Evolutionary conservation across 2,888 invertebrate genomes (phyloP).

Genomic region (Exephanes ischioxanthus): DNA sequence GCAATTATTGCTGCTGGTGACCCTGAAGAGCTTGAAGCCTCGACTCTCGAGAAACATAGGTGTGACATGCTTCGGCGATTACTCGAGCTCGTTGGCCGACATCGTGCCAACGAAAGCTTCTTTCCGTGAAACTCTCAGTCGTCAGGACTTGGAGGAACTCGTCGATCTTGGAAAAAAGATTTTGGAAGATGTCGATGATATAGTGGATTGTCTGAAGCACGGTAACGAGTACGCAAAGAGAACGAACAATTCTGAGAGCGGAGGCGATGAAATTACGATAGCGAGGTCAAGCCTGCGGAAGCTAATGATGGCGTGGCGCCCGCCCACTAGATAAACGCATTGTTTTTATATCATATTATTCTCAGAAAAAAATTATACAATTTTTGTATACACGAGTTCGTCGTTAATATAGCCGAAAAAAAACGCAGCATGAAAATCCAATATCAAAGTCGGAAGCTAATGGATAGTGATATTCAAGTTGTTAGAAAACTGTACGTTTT

Average conservation of each 20-base stretch:
- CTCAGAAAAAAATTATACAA: neutral
- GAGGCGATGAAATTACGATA: slow-evolving; percentile 42
- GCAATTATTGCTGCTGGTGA: slow-evolving; percentile 72
- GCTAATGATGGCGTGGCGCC: slow-evolving; percentile 67
- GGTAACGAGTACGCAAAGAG: slow-evolving; percentile 77
- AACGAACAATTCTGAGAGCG: slow-evolving; percentile 18
- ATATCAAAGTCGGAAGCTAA: neutral
- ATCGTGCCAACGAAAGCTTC: slow-evolving; percentile 71
- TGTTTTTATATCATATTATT: slow-evolving; percentile 43
- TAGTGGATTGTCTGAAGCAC: slow-evolving; percentile 80
- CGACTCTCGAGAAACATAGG: slow-evolving; percentile 68
- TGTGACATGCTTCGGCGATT: slow-evolving; percentile 65
- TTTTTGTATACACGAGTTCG: slow-evolving; percentile 34
- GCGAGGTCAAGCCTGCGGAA: slow-evolving; percentile 62
- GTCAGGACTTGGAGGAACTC: slow-evolving; percentile 74
- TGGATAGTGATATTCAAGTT: slow-evolving; percentile 9
- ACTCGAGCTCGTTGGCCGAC: slow-evolving; percentile 70
- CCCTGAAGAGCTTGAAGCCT: slow-evolving; percentile 69
- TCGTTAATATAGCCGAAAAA: slow-evolving; percentile 1
- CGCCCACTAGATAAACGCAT: slow-evolving; percentile 37
- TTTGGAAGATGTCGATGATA: slow-evolving; percentile 78
- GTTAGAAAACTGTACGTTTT: neutral
- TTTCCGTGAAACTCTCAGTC: slow-evolving; percentile 72
- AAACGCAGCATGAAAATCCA: neutral
- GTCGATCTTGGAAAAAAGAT: slow-evolving; percentile 69